Base-by-base conservation (phyloP, 92 coral and sea anemone genomes). In the Epizoanthus illoricatus region DNA sequence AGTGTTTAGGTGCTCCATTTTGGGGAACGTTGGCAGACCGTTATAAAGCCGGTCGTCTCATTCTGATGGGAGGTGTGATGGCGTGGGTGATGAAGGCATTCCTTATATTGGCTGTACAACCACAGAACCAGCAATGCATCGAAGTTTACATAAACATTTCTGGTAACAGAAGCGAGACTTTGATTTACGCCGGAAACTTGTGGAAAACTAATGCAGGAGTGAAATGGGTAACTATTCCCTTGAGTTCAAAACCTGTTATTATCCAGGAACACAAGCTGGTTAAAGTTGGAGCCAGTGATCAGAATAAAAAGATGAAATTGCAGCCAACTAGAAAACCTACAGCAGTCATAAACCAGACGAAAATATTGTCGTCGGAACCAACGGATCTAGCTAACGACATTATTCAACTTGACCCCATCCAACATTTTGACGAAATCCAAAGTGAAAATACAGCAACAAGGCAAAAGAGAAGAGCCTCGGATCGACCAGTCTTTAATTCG, bases 1-100 rank as follows among this genome's bases (percentile, higher is more conserved):
- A 95, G 84, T 92, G 92, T 23, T 42, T 90, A 0, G 98, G 96
- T 36, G 97, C 98, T 7, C 98, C 98, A 10, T 84, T 95, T 62
- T 93, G 94, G 90, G 86, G 91, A 9, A 80, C 88, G 4, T 15
- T 95, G 47, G 98, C 92, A 4, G 98, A 95, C 54, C 89, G 94
- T 7, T 94, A 89, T 63, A 86, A 81, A 62, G 93, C 92, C 13
- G 90, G 93, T 19, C 90, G 84, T 21, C 42, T 93, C 2, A 73
- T 93, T 66, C 89, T 95, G 59, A 69, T 93, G 72, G 91, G 91
- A 17, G 94, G 98, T 20, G 84, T 95, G 5, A 76, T 93, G 68
- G 95, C 96, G 16, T 95, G 97, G 92, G 83, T 94, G 7, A 58
- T 86, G 57, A 95, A 95, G 41, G 94, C 93, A 2, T 71, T 91